Evolutionary conservation across 2,113 vertebrate species (phyloP), one percentile per base, ranked within the genome.

Genomic region (Gallinago jamesoni): DNA sequence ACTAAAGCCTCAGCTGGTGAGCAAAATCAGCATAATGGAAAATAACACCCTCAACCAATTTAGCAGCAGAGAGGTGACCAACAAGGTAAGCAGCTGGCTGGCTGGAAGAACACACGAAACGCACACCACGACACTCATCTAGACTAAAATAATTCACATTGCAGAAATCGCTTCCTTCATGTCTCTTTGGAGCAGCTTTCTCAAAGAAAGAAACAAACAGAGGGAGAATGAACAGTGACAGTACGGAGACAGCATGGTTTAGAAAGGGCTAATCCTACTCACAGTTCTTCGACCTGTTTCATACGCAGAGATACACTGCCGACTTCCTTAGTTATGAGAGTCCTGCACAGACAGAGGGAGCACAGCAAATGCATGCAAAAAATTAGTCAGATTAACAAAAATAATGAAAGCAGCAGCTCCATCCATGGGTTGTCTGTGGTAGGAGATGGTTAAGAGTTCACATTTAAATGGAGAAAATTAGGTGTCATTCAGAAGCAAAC

Each of bases 251-350:
- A 87, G 97, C 74, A 79, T 60, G 83, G 92, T 95, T 95, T 93
- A 95, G 96, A 94, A 89, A 96, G 88, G 89, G 94, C 97, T 95
- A 84, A 59, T 98, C 98, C 98, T 99, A 99, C 99, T 99, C 99
- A 99, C 99, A 99, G 99, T 99, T 99, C 99, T 98, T 99, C 99
- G 97, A 99, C 99, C 99, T 99, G 99, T 98, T 99, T 99, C 99
- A 99, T 99, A 98, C 99, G 99, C 95, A 99, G 99, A 98, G 99
- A 99, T 83, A 99, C 99, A 97, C 99, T 99, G 99, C 99, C 99
- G 97, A 98, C 98, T 98, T 99, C 99, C 99, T 99, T 99, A 99
- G 99, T 98, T 98, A 99, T 96, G 94, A 98, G 98, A 97, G 98
- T 98, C 98, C 98, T 99, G 99, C 95, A 98, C 98, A 98, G 97